phyloP scores from a whole-genome alignment of 2,113 vertebrate species.

The Cephalopterus ornatus region DNA sequence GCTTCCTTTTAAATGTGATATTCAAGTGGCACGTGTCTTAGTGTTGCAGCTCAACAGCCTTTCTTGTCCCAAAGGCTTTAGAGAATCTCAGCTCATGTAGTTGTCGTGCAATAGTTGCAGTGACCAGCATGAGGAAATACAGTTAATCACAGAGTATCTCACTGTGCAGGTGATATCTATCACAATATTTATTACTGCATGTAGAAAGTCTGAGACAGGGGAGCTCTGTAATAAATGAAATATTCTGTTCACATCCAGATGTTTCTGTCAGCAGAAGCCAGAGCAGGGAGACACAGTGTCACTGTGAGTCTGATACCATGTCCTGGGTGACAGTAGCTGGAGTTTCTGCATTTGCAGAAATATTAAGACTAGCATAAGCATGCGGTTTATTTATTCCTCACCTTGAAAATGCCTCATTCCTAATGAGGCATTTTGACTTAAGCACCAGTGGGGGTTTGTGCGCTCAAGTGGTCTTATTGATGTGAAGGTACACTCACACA shows the following conservation, averaged over 20 bases:
- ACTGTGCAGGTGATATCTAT: not conserved
- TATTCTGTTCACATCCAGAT: not conserved
- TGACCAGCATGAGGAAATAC: not conserved
- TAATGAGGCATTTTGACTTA: no score
- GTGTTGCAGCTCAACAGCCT: not conserved
- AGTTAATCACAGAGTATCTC: not conserved
- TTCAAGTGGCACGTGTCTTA: not conserved
- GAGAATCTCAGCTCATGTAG: not conserved
- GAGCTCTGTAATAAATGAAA: not conserved
- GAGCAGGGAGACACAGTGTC: not conserved
- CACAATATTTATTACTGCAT: not conserved
- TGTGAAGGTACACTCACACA: fast-evolving
- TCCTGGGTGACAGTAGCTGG: not conserved
- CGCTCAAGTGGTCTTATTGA: fast-evolving
- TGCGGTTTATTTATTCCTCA: not conserved
- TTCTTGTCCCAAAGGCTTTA: not conserved
- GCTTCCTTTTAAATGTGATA: not conserved
- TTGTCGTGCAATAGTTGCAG: not conserved
- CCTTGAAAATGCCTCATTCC: not conserved
- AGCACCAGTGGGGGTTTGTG: not conserved
- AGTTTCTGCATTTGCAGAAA: not conserved
- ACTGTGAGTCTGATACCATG: not conserved
- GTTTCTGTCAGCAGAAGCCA: not conserved
- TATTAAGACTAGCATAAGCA: not conserved
- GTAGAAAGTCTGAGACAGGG: not conserved